Evolutionary conservation across 2,888 invertebrate genomes (phyloP).

Genomic region (Adelognathus sp.): DNA sequence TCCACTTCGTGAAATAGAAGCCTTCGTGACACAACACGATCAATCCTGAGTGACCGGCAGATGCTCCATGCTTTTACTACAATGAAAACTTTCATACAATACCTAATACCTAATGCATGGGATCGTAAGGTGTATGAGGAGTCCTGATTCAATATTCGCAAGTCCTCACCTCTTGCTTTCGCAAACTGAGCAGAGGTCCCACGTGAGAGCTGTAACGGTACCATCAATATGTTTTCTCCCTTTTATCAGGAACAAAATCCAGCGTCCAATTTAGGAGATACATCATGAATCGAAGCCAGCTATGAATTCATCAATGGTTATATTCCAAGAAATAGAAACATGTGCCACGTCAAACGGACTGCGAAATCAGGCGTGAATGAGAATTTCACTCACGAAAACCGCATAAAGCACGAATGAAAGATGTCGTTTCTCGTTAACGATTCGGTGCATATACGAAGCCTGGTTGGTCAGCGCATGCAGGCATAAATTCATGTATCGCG

Average conservation of each 20-base stretch:
- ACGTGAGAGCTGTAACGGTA: too few species aligned
- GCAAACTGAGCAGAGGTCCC: too few species aligned
- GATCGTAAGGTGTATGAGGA: too few species aligned
- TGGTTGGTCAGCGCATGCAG: not conserved
- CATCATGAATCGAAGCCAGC: not conserved
- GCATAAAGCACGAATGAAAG: not conserved
- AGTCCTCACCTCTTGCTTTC: too few species aligned
- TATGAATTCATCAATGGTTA: not conserved
- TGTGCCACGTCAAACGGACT: not conserved
- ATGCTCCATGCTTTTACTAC: too few species aligned
- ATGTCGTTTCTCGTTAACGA: constrained; percentile 1
- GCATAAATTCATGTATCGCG: constrained; percentile 44
- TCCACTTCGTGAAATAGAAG: constrained; percentile 30
- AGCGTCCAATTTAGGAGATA: not conserved
- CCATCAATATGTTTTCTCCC: not conserved
- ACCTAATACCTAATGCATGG: too few species aligned
- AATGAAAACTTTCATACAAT: too few species aligned
- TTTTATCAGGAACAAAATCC: not conserved
- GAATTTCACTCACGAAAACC: not conserved
- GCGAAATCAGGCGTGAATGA: not conserved
- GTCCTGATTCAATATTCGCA: too few species aligned
- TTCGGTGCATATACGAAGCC: not conserved
- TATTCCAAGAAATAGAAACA: not conserved
- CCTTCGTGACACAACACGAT: constrained; percentile 10
- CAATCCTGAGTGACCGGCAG: not conserved